Conservation (phyloP, 2,888 invertebrate genomes). For the Apeira syringaria region DNA sequence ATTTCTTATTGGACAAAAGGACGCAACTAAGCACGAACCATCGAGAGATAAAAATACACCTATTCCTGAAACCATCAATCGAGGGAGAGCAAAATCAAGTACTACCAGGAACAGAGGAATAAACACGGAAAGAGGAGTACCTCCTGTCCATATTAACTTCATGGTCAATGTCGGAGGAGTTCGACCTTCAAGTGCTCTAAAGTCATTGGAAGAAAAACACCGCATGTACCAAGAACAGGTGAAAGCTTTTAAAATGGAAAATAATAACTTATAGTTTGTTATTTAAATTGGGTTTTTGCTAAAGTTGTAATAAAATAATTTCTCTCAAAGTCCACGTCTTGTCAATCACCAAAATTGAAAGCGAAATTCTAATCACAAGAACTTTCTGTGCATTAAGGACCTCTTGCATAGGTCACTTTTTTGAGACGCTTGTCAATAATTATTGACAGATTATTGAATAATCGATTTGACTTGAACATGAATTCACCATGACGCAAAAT, state of each 20-base stretch:
- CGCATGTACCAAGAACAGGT: conserved; percentile 71
- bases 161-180: conserved; percentile 62
- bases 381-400: background rate
- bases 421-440: background rate
- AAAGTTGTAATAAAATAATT: conserved; percentile 22
- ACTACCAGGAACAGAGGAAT: conserved; percentile 44
- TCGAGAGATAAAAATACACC: conserved; percentile 26
- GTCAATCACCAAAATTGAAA: conserved; percentile 20
- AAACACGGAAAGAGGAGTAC: conserved; percentile 43
- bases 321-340: background rate
- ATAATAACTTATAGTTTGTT: conserved; percentile 33
- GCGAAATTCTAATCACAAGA: background rate
- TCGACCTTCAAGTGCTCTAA: conserved; percentile 59
- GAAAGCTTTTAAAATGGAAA: conserved; percentile 52
- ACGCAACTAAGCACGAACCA: conserved; percentile 1
- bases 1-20: conserved; percentile 3
- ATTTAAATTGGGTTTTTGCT: conserved; percentile 11
- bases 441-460: no score
- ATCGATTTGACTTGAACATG: no score
- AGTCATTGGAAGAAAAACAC: conserved; percentile 69
- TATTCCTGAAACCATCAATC: conserved; percentile 18
- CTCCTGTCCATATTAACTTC: conserved; percentile 69
- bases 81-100: conserved; percentile 41
- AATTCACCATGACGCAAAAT: no score
- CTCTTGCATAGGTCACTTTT: background rate